Evolutionary conservation across 2,113 vertebrate genomes (phyloP).

Genomic region (Pangasianodon hypophthalmus): DNA sequence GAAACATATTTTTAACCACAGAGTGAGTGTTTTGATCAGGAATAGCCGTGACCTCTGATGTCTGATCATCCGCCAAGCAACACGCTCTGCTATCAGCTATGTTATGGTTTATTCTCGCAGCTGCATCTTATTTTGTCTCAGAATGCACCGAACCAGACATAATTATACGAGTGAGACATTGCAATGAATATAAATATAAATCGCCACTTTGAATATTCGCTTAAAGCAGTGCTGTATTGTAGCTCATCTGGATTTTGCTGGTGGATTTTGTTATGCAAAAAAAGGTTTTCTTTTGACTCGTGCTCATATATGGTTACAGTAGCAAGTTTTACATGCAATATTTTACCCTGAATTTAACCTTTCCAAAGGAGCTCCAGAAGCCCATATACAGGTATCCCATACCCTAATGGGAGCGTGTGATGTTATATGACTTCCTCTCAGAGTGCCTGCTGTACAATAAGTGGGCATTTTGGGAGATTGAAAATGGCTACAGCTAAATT

Average conservation of each 20-base stretch:
- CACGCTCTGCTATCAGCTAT: neutral
- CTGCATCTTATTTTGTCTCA: neutral
- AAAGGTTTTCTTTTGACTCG: neutral
- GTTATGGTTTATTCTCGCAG: neutral
- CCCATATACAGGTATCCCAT: neutral
- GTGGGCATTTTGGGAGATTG: neutral
- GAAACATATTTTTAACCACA: neutral
- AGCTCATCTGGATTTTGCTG: neutral
- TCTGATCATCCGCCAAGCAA: neutral
- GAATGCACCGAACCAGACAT: neutral
- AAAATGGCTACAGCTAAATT: neutral
- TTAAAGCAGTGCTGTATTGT: neutral
- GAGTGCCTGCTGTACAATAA: neutral
- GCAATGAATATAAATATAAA: neutral
- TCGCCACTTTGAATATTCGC: neutral
- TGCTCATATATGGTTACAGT: neutral
- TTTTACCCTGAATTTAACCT: neutral
- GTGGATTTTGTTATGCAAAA: neutral
- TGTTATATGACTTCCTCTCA: neutral
- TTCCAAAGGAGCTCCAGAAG: neutral
- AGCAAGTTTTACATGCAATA: neutral
- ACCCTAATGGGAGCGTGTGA: neutral
- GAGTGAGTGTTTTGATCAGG: neutral
- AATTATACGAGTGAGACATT: neutral
- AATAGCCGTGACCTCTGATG: neutral